phyloP scores from a whole-genome alignment of 2,888 invertebrate genomes.

The Metellina segmentata region DNA sequence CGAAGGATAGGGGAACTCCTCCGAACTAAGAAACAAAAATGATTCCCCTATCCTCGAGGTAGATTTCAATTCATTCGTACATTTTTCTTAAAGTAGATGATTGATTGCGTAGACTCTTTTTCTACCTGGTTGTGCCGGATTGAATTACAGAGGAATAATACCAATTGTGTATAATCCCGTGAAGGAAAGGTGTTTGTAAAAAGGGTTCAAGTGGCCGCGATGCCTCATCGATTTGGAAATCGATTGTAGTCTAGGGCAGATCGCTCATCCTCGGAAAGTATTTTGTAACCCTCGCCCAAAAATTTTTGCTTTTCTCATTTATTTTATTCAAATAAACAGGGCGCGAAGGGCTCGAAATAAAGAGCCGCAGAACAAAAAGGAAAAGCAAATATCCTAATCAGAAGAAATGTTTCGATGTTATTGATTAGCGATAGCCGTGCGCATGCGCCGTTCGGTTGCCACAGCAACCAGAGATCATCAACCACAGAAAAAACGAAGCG shows the following conservation, averaged over 20 bases:
- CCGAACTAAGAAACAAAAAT: not conserved
- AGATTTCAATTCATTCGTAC: not conserved
- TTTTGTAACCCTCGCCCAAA: not conserved
- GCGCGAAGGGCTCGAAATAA: constrained; percentile 16
- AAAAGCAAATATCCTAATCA: constrained; percentile 74
- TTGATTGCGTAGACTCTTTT: not conserved
- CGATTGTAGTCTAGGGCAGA: not conserved
- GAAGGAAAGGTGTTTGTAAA: not conserved
- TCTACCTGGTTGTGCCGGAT: not conserved
- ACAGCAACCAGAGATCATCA: constrained; percentile 70
- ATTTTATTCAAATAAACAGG: constrained; percentile 65
- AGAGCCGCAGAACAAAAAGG: constrained; percentile 41
- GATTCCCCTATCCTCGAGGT: not conserved
- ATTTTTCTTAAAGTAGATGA: not conserved
- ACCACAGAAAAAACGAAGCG: constrained; percentile 46
- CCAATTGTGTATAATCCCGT: not conserved
- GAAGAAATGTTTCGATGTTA: constrained; percentile 72
- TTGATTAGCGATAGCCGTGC: constrained; percentile 72
- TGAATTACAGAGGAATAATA: not conserved
- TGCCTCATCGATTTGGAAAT: constrained; percentile 21
- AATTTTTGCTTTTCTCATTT: constrained; percentile 29
- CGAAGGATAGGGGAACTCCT: not conserved
- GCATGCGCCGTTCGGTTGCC: constrained; percentile 64
- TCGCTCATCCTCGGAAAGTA: not conserved
- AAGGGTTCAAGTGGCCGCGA: not conserved